A percentile compares a stretch with the other conserved stretches of the same genome.
Evolutionary conservation across 2,797 vertebrate species (phyloP).

Genomic region (Eremophila alpestris): DNA sequence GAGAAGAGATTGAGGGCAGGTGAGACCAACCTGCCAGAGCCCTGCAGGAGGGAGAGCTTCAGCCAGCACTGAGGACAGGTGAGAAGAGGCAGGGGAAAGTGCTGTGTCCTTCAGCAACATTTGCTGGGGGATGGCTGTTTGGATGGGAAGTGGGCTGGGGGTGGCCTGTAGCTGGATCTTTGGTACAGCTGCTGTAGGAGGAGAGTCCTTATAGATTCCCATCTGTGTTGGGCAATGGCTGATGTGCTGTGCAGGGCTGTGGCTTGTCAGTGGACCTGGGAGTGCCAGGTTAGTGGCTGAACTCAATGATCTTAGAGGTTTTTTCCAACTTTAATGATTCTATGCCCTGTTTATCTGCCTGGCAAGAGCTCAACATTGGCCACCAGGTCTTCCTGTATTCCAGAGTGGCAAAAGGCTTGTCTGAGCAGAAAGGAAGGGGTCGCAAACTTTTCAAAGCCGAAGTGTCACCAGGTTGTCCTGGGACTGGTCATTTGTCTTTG

Average conservation of each 20-base stretch:
- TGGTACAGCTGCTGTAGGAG: not conserved
- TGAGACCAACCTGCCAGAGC: not conserved
- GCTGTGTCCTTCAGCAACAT: not conserved
- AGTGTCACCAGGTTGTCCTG: not conserved
- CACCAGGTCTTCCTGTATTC: not conserved
- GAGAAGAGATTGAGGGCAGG: fast-evolving
- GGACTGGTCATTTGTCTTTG: not conserved
- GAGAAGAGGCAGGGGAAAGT: not conserved
- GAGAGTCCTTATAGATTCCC: not conserved
- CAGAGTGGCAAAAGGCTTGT: not conserved
- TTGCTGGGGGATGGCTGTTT: not conserved
- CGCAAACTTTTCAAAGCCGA: not conserved
- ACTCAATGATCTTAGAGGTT: not conserved
- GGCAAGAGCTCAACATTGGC: not conserved
- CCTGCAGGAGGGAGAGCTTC: not conserved
- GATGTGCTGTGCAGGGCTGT: not conserved
- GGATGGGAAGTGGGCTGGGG: not conserved
- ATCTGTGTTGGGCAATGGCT: too few relatives aligned
- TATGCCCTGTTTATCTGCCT: too few relatives aligned
- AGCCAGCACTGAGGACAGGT: not conserved
- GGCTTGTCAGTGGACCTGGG: not conserved
- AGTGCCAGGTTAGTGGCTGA: not conserved
- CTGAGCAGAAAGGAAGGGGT: not conserved
- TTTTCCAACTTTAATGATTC: not conserved
- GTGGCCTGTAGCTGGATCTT: not conserved